A percentile compares a stretch with the other conserved stretches of the same genome.
Conservation (phyloP, 2,113 vertebrate species). For the Takifugu flavidus region DNA sequence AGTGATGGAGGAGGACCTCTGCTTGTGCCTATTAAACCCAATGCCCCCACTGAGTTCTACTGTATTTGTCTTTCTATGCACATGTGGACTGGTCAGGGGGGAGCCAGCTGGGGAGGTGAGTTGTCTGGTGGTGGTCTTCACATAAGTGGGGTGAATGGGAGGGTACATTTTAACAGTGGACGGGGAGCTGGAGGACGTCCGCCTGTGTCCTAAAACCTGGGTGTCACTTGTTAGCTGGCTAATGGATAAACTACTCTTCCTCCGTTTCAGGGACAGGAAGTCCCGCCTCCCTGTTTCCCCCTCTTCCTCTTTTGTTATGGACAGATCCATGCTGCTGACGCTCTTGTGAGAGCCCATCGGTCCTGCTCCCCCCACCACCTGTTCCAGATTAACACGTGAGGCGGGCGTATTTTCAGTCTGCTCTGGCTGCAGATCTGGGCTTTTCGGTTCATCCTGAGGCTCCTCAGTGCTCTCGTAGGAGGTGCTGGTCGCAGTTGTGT, state of each 20-base stretch:
- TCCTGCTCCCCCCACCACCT: slow-evolving; percentile 19
- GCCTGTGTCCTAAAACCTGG: slow-evolving; percentile 55
- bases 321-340: slow-evolving; percentile 65
- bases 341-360: slow-evolving; percentile 54
- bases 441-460: slow-evolving; percentile 58
- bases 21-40: slow-evolving; percentile 65
- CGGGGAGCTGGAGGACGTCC: slow-evolving; percentile 43
- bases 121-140: slow-evolving; percentile 95
- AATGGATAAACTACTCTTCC: slow-evolving; percentile 61
- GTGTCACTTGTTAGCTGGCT: slow-evolving; percentile 52
- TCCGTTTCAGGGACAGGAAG: slow-evolving; percentile 51
- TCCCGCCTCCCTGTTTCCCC: slow-evolving; percentile 29
- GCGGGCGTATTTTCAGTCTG: not conserved
- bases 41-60: slow-evolving; percentile 47
- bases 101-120: slow-evolving; percentile 85
- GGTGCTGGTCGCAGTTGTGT: slow-evolving; percentile 61
- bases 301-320: slow-evolving; percentile 35
- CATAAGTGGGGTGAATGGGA: slow-evolving; percentile 85
- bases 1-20: slow-evolving; percentile 77
- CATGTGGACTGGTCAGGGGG: slow-evolving; percentile 80
- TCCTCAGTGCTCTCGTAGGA: slow-evolving; percentile 74
- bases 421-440: slow-evolving; percentile 13
- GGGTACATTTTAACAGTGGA: slow-evolving; percentile 80
- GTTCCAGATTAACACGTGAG: slow-evolving; percentile 37
- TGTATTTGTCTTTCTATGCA: slow-evolving; percentile 71